Conservation (phyloP, 2,113 vertebrate species). For the Casuarius casuarius region DNA sequence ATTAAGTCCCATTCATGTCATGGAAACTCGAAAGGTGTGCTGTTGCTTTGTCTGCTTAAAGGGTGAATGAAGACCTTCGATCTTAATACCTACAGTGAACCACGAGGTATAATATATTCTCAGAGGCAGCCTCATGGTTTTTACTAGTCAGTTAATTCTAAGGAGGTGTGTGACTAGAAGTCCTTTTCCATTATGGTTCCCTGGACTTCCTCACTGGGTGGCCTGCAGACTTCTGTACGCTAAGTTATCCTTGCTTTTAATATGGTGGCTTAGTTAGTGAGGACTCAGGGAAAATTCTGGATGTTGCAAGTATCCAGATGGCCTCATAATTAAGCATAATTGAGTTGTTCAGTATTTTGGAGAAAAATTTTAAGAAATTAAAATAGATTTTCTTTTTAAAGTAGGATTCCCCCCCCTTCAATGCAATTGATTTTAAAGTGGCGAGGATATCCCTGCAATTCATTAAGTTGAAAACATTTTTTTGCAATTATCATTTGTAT, state of each 20-base stretch:
- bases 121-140: background rate
- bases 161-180: background rate
- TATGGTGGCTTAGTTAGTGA: background rate
- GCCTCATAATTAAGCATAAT: background rate
- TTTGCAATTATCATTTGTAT: background rate
- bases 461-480: background rate
- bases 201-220: background rate
- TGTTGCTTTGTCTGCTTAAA: background rate
- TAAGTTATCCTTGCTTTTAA: background rate
- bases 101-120: fast-evolving
- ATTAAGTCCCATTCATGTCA: background rate
- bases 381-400: background rate
- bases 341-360: background rate
- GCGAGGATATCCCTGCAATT: background rate
- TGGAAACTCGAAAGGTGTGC: background rate
- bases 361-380: background rate
- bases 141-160: background rate
- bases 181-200: background rate
- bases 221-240: background rate
- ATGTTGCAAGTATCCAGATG: background rate
- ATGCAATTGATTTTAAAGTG: background rate
- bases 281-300: background rate
- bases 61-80: background rate
- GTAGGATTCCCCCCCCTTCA: background rate
- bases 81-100: background rate